Conservation (phyloP, 1,140 invertebrate genomes). For the Trichogramma pretiosum region DNA sequence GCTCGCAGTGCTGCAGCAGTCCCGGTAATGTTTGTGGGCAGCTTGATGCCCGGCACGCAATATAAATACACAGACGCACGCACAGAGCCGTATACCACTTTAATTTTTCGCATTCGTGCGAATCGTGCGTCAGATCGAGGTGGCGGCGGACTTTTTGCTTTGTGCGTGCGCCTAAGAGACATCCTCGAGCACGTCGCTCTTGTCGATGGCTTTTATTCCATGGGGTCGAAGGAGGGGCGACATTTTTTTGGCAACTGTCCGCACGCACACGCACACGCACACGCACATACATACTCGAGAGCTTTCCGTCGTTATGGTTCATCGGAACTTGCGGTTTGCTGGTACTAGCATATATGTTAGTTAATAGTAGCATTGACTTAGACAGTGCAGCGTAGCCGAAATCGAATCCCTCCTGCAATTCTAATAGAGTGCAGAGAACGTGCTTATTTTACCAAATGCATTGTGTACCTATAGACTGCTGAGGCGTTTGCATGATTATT, state of each 20-base stretch:
- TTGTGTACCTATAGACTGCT: not conserved
- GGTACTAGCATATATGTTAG: not conserved
- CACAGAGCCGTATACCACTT: too few species aligned
- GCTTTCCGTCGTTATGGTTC: too few species aligned
- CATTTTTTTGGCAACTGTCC: not conserved
- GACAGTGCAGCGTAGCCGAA: not conserved
- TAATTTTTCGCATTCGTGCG: too few species aligned
- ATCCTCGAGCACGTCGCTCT: too few species aligned
- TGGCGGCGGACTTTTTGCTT: too few species aligned
- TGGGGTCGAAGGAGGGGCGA: not conserved
- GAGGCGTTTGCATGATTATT: too few species aligned
- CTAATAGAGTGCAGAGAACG: conserved; percentile 13
- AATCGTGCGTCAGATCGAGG: too few species aligned
- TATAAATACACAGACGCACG: too few species aligned
- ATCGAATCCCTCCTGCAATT: conserved; percentile 15
- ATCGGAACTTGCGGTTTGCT: not conserved
- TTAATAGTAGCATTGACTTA: not conserved
- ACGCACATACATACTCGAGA: too few species aligned
- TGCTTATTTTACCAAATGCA: conserved; percentile 13
- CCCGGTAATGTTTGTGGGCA: not conserved
- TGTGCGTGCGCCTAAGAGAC: too few species aligned
- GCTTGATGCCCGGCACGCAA: too few species aligned
- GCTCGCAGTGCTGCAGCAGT: too few species aligned
- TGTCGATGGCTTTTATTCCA: not conserved
- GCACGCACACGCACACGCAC: not conserved